A percentile compares a stretch with the other conserved stretches of the same genome.
Evolutionary conservation across 2,888 invertebrate species (phyloP).

Genomic region (Heliconius aoede): DNA sequence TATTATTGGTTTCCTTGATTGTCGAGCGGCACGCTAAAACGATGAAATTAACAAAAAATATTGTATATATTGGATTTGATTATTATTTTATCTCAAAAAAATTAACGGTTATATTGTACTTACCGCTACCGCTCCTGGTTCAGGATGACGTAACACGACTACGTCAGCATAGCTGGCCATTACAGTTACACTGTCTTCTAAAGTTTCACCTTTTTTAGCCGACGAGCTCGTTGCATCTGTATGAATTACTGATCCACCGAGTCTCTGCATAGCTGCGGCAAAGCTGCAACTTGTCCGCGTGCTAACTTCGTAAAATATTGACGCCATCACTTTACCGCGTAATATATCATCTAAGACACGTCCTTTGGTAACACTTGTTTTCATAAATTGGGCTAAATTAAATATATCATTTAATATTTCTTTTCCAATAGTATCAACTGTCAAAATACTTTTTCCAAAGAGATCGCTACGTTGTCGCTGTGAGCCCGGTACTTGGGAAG

Average conservation of each 20-base stretch:
- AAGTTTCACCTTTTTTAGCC: constrained; percentile 97
- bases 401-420: constrained; percentile 96
- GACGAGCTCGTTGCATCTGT: constrained; percentile 96
- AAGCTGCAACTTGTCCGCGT: constrained; percentile 98
- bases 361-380: constrained; percentile 92
- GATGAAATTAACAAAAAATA: neutral
- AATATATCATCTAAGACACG: constrained; percentile 92
- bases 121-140: constrained; percentile 94
- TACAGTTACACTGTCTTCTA: constrained; percentile 93
- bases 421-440: constrained; percentile 93
- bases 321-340: constrained; percentile 96
- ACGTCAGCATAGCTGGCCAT: constrained; percentile 98
- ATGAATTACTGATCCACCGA: constrained; percentile 96
- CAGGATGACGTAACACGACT: constrained; percentile 96
- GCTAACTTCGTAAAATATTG: constrained; percentile 98
- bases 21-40: constrained; percentile 90
- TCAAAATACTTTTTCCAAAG: constrained; percentile 91
- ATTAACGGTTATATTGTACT: constrained; percentile 59
- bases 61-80: neutral
- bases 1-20: constrained; percentile 94
- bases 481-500: constrained; percentile 67
- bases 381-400: constrained; percentile 95
- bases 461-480: constrained; percentile 78
- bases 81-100: neutral
- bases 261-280: constrained; percentile 96